Evolutionary conservation across 1,140 invertebrate genomes (phyloP).

Genomic region (Psilanteris sp.): DNA sequence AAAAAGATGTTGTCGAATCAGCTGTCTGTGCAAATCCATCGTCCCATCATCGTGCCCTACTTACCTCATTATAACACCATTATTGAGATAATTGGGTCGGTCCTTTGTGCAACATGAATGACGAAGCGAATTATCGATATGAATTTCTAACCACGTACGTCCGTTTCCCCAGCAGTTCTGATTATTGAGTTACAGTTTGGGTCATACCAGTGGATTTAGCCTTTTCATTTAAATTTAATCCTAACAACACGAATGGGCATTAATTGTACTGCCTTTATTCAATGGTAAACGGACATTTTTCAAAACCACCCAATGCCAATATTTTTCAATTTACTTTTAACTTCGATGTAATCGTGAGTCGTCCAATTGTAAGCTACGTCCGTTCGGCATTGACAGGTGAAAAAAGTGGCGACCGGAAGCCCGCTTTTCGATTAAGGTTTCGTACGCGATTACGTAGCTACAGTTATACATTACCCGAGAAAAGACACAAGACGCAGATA

Average conservation of each 20-base stretch:
- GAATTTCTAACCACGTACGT: slow-evolving; percentile 54
- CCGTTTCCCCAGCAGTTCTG: slow-evolving; percentile 6
- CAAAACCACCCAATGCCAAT: slow-evolving; percentile 1
- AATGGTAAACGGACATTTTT: no score
- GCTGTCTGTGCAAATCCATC: slow-evolving; percentile 5
- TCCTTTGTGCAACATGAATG: slow-evolving; percentile 35
- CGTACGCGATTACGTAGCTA: slow-evolving; percentile 28
- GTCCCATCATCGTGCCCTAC: slow-evolving; percentile 4
- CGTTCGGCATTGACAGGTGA: slow-evolving; percentile 27
- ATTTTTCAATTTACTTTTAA: slow-evolving; percentile 41
- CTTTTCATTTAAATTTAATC: slow-evolving; percentile 31
- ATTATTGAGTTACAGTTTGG: slow-evolving; percentile 43
- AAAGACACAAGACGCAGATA: slow-evolving; percentile 50
- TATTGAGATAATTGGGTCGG: slow-evolving; percentile 26
- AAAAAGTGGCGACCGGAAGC: slow-evolving; percentile 28
- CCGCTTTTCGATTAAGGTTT: slow-evolving; percentile 50
- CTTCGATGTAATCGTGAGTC: not conserved
- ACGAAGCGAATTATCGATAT: slow-evolving; percentile 43
- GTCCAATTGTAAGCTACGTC: slow-evolving; percentile 8
- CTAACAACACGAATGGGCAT: slow-evolving; percentile 1
- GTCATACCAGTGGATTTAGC: slow-evolving; percentile 3
- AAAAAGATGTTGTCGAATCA: not conserved
- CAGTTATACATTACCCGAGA: slow-evolving; percentile 38
- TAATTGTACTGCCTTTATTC: slow-evolving; percentile 7
- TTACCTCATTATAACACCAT: slow-evolving; percentile 21